Evolutionary conservation across 2,888 invertebrate species (phyloP), one percentile per base, ranked within the genome.

Genomic region (Drosophila longiperda): DNA sequence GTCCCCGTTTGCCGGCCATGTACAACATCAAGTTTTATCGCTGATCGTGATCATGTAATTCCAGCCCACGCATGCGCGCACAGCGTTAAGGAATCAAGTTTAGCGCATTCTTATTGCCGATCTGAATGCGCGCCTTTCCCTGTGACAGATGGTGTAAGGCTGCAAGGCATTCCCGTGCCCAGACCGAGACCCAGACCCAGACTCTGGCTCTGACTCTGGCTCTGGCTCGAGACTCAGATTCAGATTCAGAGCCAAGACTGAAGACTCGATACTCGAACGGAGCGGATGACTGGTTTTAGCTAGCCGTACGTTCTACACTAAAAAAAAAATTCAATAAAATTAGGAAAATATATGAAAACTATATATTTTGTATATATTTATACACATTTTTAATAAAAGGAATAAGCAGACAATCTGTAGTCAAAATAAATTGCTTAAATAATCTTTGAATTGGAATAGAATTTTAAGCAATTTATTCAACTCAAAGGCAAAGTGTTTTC

Each of bases 31-130:
- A 88, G 88, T 91, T 91, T 91, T 91, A 92, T 92, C 92, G 91
- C 87, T 91, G 92, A 92, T 92, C 92, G 92, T 92, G 92, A 92
- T 92, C 92, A 90, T 92, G 92, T 92, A 92, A 92, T 92, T 92
- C 90, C 92, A 92, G 89, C 92, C 92, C 92, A 92, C 92, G 92
- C 92, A 92, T 87, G 87, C 83, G 89, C 87, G 78, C 85, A 87
- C 86, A 82, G 84, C 89, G 79, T 80, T 78, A 80, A 87, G 87
- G 89, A 86, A 86, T 86, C 85, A 87, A 87, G 87, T 87, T 89
- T 87, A 84, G 85, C 87, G 85, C 89, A 87, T 86, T 87, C 89
- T 84, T 87, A 86, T 88, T 86, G 87, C 86, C 78, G 80, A 83
- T 85, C 83, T 73, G 68, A 77, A 75, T 80, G 82, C 76, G 75